Conservation (phyloP, 2,797 vertebrate genomes). For the Tapirus indicus region DNA sequence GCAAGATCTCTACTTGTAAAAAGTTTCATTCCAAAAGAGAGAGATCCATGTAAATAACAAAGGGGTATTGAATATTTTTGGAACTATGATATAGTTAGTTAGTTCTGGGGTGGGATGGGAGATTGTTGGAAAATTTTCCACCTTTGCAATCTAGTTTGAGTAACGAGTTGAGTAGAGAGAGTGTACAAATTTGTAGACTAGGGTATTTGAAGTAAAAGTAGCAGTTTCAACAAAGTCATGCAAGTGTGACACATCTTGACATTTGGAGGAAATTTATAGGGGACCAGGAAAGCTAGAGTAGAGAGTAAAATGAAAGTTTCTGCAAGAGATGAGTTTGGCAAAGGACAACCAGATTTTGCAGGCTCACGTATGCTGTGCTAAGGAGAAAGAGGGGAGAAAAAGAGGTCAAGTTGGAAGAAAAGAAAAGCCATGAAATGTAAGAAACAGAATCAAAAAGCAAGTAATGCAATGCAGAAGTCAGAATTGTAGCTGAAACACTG, state of each 20-base stretch:
- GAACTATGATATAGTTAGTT: not conserved
- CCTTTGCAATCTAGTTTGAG: not conserved
- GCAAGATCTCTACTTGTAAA: not conserved
- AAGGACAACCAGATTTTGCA: not conserved
- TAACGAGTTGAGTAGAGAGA: not conserved
- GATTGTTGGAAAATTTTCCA: not conserved
- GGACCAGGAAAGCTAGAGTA: not conserved
- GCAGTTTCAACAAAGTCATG: not conserved
- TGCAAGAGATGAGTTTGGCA: not conserved
- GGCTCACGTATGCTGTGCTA: not conserved
- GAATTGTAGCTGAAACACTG: too few species aligned
- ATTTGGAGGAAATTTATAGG: not conserved
- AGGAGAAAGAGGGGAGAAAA: not conserved
- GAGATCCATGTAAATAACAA: not conserved
- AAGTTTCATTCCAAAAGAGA: not conserved
- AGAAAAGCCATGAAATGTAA: not conserved
- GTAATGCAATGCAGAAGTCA: not conserved
- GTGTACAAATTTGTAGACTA: not conserved
- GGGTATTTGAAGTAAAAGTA: not conserved
- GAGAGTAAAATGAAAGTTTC: not conserved
- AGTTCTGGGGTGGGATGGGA: not conserved
- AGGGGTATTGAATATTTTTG: not conserved
- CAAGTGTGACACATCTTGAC: not conserved
- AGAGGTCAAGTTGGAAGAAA: not conserved
- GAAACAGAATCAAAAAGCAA: not conserved